Base-by-base conservation (phyloP, 2,888 invertebrate species). In the Ceratothoa steindachneri region DNA sequence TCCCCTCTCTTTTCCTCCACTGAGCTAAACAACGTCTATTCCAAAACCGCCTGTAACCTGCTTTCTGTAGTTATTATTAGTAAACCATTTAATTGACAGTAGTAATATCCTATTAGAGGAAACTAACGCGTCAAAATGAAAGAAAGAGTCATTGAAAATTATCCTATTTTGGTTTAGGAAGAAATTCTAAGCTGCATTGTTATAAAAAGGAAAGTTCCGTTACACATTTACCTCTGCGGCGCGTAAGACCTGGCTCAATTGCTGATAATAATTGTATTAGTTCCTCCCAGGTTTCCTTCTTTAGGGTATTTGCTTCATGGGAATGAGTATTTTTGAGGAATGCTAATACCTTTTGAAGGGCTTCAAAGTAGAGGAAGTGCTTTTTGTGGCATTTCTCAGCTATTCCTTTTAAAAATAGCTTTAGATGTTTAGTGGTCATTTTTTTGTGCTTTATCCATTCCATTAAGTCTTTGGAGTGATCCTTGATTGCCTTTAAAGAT, bases 221-320 rank as follows among this genome's bases (percentile, higher is more conserved):
- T n/a, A n/a, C n/a, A n/a, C n/a, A n/a, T n/a, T n/a, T 41, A 75
- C 78, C 78, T 75, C 71, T 66, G 53, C 78, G 72, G 52, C 78
- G 71, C 19, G 78, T 78, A 22, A 27, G 51, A 0, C 78, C 78
- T 3, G 78, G 78, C 53, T 78, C 78, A 22, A 78, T 31, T 4
- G 69, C 60, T 24, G 68, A 41, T 64, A 69, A 73, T n/a, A 78
- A 30, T 12, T 71, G 55, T 7, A 75, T 68, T 2, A 78, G 30
- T 0, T 69, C 22, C 24, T 64, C 29, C 78, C 78, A 78, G 22
- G 75, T n/a, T 30, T 75, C 73, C 66, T 68, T 66, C 24, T 70
- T 67, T n/a, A 78, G 52, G 4, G 19, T 28, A 28, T 75, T 51
- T 15, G 73, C 66, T 24, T 69, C 71, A 27, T 41, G 24, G 0